Conservation (phyloP, 2,797 vertebrate species). For the Catamblyrhynchus diadema region DNA sequence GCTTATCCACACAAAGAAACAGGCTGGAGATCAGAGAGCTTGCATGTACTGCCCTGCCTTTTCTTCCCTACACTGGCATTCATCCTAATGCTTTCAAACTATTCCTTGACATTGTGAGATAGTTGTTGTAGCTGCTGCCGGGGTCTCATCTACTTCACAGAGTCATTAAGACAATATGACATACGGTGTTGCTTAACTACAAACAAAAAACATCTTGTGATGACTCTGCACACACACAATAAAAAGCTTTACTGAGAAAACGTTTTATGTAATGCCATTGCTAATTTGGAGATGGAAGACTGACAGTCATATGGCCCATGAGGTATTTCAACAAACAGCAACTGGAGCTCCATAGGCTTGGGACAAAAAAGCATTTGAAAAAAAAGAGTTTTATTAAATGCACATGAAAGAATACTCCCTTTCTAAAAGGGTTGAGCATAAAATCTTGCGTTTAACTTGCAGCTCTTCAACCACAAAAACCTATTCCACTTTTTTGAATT, state of each 20-base stretch:
- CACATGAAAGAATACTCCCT: constrained; percentile 29
- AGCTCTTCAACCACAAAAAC: neutral
- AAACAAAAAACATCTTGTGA: constrained; percentile 68
- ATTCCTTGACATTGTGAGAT: neutral
- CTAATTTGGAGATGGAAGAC: constrained; percentile 63
- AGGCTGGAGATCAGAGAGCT: constrained; percentile 35
- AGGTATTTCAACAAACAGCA: constrained; percentile 53
- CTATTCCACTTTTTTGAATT: neutral
- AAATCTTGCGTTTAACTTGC: neutral
- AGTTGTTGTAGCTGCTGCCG: constrained; percentile 3
- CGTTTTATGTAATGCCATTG: constrained; percentile 54
- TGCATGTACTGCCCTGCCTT: constrained; percentile 17
- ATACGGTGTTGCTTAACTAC: constrained; percentile 58
- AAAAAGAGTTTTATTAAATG: constrained; percentile 13
- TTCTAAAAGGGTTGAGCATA: neutral
- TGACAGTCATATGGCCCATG: constrained; percentile 53
- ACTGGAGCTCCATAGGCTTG: neutral
- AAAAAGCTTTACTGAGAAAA: constrained; percentile 61
- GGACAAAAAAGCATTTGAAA: constrained; percentile 21
- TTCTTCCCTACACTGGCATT: neutral
- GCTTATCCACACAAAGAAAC: neutral
- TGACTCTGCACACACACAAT: constrained; percentile 61
- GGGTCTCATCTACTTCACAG: constrained; percentile 52
- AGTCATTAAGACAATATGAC: constrained; percentile 54
- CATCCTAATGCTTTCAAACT: neutral